Evolutionary conservation across 2,888 invertebrate genomes (phyloP).

Genomic region (Melolontha melolontha): DNA sequence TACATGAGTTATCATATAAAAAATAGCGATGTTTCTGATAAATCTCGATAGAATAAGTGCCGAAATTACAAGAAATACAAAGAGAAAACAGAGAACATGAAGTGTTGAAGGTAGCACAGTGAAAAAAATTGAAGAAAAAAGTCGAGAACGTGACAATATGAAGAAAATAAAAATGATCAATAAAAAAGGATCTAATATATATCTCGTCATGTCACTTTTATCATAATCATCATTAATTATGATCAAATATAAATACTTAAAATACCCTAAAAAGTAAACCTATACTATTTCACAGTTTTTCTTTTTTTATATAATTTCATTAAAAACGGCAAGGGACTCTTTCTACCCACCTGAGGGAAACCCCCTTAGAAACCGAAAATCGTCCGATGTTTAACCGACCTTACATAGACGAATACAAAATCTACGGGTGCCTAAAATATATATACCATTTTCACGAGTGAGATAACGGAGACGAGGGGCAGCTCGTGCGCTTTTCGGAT

Average conservation of each 20-base stretch:
- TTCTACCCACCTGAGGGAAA: conserved; percentile 18
- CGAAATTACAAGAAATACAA: no score
- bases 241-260: conserved; percentile 41
- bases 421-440: conserved; percentile 32
- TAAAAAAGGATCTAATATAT: no score
- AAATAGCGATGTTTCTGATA: no score
- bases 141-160: no score
- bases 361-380: not conserved
- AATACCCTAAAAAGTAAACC: conserved; percentile 41
- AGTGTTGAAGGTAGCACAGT: no score
- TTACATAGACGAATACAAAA: conserved; percentile 21
- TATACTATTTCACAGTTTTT: conserved; percentile 41
- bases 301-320: conserved; percentile 5
- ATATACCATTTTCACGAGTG: not conserved
- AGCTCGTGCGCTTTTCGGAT: not conserved
- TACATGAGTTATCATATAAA: no score
- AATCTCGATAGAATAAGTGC: no score
- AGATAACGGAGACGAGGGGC: no score
- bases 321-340: conserved; percentile 32
- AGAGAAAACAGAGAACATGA: no score
- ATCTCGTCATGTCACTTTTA: conserved; percentile 7
- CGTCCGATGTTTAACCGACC: conserved; percentile 15
- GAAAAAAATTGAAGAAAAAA: no score
- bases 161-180: no score
- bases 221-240: conserved; percentile 17